A percentile compares a stretch with the other conserved stretches of the same genome.
Evolutionary conservation across 1,140 invertebrate species (phyloP).

Genomic region (Aphidius ervi): DNA sequence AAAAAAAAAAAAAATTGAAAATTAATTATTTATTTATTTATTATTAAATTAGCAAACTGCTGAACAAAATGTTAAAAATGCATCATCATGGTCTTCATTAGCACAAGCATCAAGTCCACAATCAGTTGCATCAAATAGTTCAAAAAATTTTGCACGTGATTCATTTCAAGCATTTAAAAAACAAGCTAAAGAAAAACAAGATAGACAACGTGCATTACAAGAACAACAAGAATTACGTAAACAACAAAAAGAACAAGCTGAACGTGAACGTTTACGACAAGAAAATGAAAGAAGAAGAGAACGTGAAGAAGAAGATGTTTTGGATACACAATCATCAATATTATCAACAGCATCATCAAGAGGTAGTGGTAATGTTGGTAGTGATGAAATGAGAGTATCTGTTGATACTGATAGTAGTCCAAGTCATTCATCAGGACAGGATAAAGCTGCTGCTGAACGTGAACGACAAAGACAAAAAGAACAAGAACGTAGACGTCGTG

Average conservation of each 20-base stretch:
- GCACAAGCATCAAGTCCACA: constrained; percentile 74
- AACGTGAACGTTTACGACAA: constrained; percentile 72
- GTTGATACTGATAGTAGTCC: constrained; percentile 58
- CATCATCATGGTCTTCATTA: constrained; percentile 87
- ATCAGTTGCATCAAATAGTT: constrained; percentile 55
- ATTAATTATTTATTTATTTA: constrained; percentile 5
- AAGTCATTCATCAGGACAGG: constrained; percentile 57
- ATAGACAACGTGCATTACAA: constrained; percentile 77
- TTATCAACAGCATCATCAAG: too few relatives aligned
- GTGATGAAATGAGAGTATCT: constrained; percentile 56
- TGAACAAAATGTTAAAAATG: constrained; percentile 80
- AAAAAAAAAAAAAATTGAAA: background rate
- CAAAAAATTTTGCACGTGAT: constrained; percentile 60
- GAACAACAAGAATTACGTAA: constrained; percentile 77
- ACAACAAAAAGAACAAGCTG: constrained; percentile 76
- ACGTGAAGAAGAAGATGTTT: constrained; percentile 74
- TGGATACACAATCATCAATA: constrained; percentile 65
- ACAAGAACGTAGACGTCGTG: constrained; percentile 83
- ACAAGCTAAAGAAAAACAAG: constrained; percentile 90
- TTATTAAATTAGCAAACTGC: constrained; percentile 35
- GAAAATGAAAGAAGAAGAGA: constrained; percentile 75
- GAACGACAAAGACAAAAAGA: constrained; percentile 78
- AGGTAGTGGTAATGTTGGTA: too few relatives aligned
- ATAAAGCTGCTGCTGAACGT: constrained; percentile 67
- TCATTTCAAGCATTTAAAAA: constrained; percentile 85